Percentiles rank a stretch among this genome's conserved stretches.
Conservation (phyloP, 1,140 invertebrate genomes). For the Brachionus plicatilis region DNA sequence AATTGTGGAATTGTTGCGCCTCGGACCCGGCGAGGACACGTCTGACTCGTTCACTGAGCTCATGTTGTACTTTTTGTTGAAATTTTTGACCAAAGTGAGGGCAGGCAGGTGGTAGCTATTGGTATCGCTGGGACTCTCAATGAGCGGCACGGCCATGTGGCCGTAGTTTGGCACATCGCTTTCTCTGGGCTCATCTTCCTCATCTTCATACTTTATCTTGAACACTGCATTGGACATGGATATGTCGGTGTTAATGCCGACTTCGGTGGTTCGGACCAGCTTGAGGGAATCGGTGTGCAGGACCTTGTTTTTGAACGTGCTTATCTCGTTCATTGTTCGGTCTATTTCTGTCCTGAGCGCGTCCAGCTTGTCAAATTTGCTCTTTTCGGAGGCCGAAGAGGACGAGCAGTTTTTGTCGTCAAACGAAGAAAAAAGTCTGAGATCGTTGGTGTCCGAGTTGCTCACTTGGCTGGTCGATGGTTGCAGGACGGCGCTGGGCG, state of each 20-base stretch:
- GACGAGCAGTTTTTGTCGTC: constrained; percentile 16
- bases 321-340: constrained; percentile 12
- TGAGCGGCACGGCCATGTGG: neutral
- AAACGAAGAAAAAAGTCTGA: neutral
- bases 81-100: neutral
- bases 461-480: neutral
- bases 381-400: neutral
- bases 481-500: neutral
- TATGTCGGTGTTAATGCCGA: neutral
- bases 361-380: neutral
- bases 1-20: neutral
- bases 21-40: neutral
- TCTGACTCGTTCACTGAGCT: neutral
- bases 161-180: neutral
- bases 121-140: constrained; percentile 1
- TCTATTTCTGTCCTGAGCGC: constrained; percentile 5
- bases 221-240: constrained; percentile 24
- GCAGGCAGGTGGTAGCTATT: neutral
- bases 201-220: constrained; percentile 29
- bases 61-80: constrained; percentile 8
- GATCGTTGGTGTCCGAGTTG: neutral
- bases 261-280: neutral
- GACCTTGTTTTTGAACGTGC: constrained; percentile 8
- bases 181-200: neutral
- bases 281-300: neutral